Percentiles rank a stretch among this genome's conserved stretches.
phyloP scores from a whole-genome alignment of 1,140 invertebrate genomes.

The Rhopalosiphum maidis region DNA sequence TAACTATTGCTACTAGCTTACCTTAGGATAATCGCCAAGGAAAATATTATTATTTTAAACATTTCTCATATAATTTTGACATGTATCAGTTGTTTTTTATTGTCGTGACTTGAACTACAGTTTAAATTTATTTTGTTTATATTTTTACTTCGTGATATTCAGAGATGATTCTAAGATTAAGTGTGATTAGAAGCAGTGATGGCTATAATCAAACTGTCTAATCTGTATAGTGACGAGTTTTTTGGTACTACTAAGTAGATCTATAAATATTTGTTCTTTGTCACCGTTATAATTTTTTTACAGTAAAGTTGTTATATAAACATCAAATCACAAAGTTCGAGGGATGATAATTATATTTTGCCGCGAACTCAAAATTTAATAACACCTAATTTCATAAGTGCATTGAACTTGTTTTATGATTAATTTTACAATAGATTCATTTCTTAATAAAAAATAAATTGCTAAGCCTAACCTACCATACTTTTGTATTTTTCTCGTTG shows the following conservation, averaged over 20 bases:
- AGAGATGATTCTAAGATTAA: slow-evolving; percentile 6
- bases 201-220: neutral
- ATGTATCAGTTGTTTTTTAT: neutral
- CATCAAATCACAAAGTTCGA: neutral
- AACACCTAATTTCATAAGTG: neutral
- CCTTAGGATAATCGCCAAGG: neutral
- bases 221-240: neutral
- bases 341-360: neutral
- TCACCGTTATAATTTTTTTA: neutral
- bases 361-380: neutral
- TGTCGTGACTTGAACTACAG: neutral
- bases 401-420: neutral
- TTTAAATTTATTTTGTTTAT: neutral
- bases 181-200: neutral
- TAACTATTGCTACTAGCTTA: neutral
- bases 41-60: neutral
- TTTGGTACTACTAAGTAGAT: neutral
- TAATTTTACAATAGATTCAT: neutral
- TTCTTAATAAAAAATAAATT: neutral
- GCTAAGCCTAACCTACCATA: neutral
- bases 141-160: neutral
- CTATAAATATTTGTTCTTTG: neutral
- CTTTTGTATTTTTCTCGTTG: neutral
- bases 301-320: neutral
- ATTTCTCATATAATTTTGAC: neutral